A percentile compares a stretch with the other conserved stretches of the same genome.
phyloP scores from a whole-genome alignment of 2,113 vertebrate species.

The Corvus hawaiiensis region DNA sequence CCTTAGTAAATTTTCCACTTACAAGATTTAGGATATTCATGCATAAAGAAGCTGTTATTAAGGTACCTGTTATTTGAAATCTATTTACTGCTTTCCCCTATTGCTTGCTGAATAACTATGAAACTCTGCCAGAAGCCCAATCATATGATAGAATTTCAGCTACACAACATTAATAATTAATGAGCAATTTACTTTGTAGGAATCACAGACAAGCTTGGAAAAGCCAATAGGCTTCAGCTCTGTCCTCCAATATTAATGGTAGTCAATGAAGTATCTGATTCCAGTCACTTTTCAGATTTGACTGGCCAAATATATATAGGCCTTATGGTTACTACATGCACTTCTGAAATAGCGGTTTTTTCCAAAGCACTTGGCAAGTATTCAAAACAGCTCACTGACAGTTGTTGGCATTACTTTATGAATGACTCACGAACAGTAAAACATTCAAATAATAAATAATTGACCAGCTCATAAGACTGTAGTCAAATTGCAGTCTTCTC shows the following conservation, averaged over 20 bases:
- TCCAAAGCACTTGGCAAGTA: not conserved
- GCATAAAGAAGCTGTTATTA: not conserved
- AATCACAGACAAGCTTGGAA: not conserved
- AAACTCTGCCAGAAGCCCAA: not conserved
- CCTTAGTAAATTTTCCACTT: not conserved
- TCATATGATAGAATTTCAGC: not conserved
- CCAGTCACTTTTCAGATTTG: not conserved
- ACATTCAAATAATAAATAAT: conserved; percentile 26
- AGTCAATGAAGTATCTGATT: not conserved
- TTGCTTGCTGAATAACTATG: not conserved
- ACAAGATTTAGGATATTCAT: not conserved
- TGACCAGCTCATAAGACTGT: conserved; percentile 41
- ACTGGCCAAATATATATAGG: not conserved
- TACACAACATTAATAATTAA: not conserved
- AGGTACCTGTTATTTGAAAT: not conserved
- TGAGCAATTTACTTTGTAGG: not conserved
- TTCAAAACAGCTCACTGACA: not conserved
- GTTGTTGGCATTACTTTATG: conserved; percentile 5
- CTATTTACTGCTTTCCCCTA: not conserved
- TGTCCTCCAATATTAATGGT: not conserved
- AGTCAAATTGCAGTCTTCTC: not conserved
- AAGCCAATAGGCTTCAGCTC: not conserved
- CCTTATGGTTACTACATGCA: not conserved
- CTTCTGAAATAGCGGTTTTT: not conserved
- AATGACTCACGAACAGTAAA: conserved; percentile 62